Evolutionary conservation across 2,888 invertebrate species (phyloP).

Genomic region (Pegoplata infirma): DNA sequence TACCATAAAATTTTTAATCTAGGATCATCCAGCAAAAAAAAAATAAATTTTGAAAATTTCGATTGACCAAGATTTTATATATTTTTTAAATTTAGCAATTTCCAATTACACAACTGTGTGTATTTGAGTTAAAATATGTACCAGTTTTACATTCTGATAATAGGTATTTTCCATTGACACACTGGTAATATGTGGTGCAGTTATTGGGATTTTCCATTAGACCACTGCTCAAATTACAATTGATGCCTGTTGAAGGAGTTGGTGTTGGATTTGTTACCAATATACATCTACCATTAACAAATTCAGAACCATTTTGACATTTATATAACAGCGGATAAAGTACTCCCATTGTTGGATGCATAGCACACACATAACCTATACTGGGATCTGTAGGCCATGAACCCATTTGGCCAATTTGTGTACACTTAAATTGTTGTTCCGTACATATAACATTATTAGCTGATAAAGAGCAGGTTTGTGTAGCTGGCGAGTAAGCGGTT

Average conservation of each 20-base stretch:
- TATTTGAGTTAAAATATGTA: slow-evolving; percentile 60
- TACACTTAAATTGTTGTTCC: slow-evolving; percentile 68
- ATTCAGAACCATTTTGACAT: slow-evolving; percentile 67
- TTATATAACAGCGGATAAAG: slow-evolving; percentile 70
- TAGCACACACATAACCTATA: slow-evolving; percentile 72
- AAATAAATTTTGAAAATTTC: too few species aligned
- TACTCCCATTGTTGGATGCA: slow-evolving; percentile 31
- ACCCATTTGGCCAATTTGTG: slow-evolving; percentile 66
- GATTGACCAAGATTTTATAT: too few species aligned
- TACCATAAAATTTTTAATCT: too few species aligned
- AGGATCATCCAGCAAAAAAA: too few species aligned
- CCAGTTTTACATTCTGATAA: slow-evolving; percentile 57
- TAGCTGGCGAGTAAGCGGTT: slow-evolving; percentile 68
- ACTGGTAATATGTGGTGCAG: slow-evolving; percentile 53
- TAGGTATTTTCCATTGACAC: slow-evolving; percentile 45
- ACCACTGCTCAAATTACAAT: slow-evolving; percentile 31
- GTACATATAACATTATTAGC: slow-evolving; percentile 65
- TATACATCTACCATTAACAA: slow-evolving; percentile 65
- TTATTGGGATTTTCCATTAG: slow-evolving; percentile 32
- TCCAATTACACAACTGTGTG: slow-evolving; percentile 57
- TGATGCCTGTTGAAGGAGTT: neutral
- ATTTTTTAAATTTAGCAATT: slow-evolving; percentile 42
- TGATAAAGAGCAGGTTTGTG: slow-evolving; percentile 66
- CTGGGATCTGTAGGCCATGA: slow-evolving; percentile 69
- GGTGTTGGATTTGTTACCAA: neutral